phyloP scores from a whole-genome alignment of 2,888 invertebrate genomes.

The Rhamnusium bicolor region DNA sequence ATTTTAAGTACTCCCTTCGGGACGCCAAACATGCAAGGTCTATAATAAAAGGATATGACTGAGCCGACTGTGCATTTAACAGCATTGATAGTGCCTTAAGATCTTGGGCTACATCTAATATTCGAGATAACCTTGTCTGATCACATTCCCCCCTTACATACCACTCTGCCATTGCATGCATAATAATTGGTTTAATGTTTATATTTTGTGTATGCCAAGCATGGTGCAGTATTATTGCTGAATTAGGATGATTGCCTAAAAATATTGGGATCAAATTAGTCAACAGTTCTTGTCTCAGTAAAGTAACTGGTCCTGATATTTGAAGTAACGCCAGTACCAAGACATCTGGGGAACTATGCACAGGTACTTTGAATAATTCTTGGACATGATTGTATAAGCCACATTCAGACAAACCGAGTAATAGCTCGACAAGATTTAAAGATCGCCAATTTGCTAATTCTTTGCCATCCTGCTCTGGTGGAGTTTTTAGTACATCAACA shows the following conservation, averaged over 20 bases:
- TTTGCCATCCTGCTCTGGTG: conserved; percentile 95
- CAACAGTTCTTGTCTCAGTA: conserved; percentile 89
- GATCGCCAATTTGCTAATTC: conserved; percentile 96
- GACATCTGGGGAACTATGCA: conserved; percentile 95
- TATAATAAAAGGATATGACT: conserved; percentile 94
- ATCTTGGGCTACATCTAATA: conserved; percentile 97
- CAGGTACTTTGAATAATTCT: conserved; percentile 92
- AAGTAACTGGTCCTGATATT: conserved; percentile 85
- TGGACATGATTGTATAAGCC: conserved; percentile 88
- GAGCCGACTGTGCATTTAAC: conserved; percentile 86
- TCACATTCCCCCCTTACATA: conserved; percentile 94
- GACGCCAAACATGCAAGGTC: conserved; percentile 98
- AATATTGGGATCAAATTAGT: conserved; percentile 93
- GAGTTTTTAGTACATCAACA: conserved; percentile 92
- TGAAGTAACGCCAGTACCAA: conserved; percentile 91
- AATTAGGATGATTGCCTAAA: conserved; percentile 95
- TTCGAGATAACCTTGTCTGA: conserved; percentile 89
- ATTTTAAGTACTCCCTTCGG: conserved; percentile 94
- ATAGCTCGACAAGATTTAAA: conserved; percentile 89
- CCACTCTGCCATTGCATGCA: conserved; percentile 99
- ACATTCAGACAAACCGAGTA: conserved; percentile 90
- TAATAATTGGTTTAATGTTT: conserved; percentile 86
- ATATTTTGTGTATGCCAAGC: conserved; percentile 91
- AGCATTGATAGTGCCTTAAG: conserved; percentile 92
- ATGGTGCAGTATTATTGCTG: conserved; percentile 95